Conservation (phyloP, 1,140 invertebrate species). For the Colletes gigas region DNA sequence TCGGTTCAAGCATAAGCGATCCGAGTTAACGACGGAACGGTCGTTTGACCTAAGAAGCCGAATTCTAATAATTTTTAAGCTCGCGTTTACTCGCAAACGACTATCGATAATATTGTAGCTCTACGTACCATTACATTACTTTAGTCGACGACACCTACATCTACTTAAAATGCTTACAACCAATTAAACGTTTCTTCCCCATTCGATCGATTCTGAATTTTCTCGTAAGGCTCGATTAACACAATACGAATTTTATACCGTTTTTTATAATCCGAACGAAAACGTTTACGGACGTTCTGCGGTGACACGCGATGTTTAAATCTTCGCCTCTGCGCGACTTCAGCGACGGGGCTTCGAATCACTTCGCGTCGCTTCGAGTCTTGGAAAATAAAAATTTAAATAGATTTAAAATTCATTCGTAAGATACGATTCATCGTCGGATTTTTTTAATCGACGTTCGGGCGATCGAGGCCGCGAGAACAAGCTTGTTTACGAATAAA, state of each 20-base stretch:
- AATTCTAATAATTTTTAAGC: constrained; percentile 14
- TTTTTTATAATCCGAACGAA: constrained; percentile 43
- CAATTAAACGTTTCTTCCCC: constrained; percentile 35
- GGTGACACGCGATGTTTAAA: not conserved
- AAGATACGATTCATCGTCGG: too few species aligned
- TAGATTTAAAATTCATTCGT: too few species aligned
- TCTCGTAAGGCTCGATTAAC: constrained; percentile 36
- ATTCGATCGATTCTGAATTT: constrained; percentile 39
- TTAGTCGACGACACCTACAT: constrained; percentile 7
- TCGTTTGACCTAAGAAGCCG: not conserved
- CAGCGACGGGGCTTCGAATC: too few species aligned
- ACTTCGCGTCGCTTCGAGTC: too few species aligned
- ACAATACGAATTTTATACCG: constrained; percentile 50
- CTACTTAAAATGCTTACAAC: constrained; percentile 22
- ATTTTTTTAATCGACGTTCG: too few species aligned
- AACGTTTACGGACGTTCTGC: constrained; percentile 4
- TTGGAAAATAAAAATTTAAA: too few species aligned
- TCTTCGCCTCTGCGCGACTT: constrained; percentile 10
- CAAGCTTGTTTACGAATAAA: too few species aligned
- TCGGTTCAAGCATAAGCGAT: not conserved
- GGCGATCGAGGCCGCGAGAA: too few species aligned
- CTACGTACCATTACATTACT: constrained; percentile 19
- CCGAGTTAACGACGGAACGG: not conserved
- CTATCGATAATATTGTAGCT: constrained; percentile 20
- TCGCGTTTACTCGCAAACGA: constrained; percentile 27